These are phyloP conservation scores for Macroglossus sobrinus DNA, from an alignment of 2,113 vertebrate genomes.

Conservation along the genomic window DNA sequence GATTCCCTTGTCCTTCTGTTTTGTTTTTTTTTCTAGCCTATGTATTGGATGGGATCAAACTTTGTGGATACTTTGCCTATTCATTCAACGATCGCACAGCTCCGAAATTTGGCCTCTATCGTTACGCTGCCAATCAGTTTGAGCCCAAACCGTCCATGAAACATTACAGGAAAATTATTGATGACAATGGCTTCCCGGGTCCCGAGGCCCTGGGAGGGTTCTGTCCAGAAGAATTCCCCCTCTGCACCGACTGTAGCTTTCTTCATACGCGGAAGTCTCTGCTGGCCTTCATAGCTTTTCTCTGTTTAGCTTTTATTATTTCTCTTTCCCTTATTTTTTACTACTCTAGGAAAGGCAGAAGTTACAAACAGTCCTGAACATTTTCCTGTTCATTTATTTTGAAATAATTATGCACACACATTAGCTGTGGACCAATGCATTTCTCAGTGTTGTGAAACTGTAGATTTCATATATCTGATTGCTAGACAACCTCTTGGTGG, in stretches of 20 bases:
- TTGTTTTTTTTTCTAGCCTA: conserved; percentile 82
- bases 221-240: conserved; percentile 80
- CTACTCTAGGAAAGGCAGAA: conserved; percentile 84
- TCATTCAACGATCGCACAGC: conserved; percentile 92
- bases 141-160: conserved; percentile 90
- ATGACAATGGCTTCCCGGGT: conserved; percentile 89
- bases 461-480: conserved; percentile 18
- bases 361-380: conserved; percentile 81
- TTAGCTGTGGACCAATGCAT: conserved; percentile 30
- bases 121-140: conserved; percentile 86
- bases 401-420: conserved; percentile 11
- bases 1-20: conserved; percentile 14
- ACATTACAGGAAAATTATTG: conserved; percentile 92
- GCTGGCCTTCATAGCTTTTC: conserved; percentile 89
- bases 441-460: conserved; percentile 53
- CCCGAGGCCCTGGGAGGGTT: conserved; percentile 67
- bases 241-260: conserved; percentile 81
- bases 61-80: conserved; percentile 96
- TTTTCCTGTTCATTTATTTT: conserved; percentile 1
- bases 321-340: conserved; percentile 90
- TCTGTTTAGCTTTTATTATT: conserved; percentile 87
- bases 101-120: conserved; percentile 92
- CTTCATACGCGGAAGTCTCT: conserved; percentile 85
- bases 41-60: conserved; percentile 89
- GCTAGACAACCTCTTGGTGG: not conserved